Base-by-base conservation (phyloP, 1,140 invertebrate species). In the Paralvinella palmiformis region DNA sequence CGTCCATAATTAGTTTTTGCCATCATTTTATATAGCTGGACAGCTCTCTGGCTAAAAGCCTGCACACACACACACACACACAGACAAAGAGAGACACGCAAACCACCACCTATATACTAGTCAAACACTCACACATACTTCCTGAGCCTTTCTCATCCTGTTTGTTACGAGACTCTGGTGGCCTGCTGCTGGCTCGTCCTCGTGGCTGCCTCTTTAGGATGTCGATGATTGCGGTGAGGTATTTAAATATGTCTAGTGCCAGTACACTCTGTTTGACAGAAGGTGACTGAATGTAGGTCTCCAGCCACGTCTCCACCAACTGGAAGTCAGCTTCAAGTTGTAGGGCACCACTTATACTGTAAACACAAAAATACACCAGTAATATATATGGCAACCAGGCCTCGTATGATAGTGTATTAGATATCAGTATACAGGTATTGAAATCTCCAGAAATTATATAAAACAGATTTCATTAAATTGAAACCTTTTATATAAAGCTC, bases 271-370 rank as follows among this genome's bases (percentile, higher is more conserved):
- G 73, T 64, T 67, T 68, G 10, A 78, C 75, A 44, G 72, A 72
- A 13, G 69, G 60, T 32, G 70, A 70, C 1, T 32, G 45, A 6
- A 78, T 66, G 56, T 62, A 65, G 24, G 68, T 63, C 22, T 66
- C 60, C 10, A 79, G 65, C 72, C 73, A 73, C 13, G 69, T 67
- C 35, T 62, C 64, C 31, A 77, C 64, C 55, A 64, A 72, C 7
- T 64, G 64, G 35, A 76, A 71, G 69, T 79, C 78, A 32, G 71
- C 50, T 48, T 71, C 71, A 15, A 79, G 70, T 63, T 79, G 78
- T 41, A 69, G 71, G 15, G 78, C 78, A 22, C 78, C 78, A 61
- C 68, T 62, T 29, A 74, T 71, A 65, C 78, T 79, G 69, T 52
- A 57, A 57, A 6, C 37, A 41, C 37, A 13, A 41, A 41, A 41